Conservation (phyloP, 1,140 invertebrate genomes). For the Nymphalis io region DNA sequence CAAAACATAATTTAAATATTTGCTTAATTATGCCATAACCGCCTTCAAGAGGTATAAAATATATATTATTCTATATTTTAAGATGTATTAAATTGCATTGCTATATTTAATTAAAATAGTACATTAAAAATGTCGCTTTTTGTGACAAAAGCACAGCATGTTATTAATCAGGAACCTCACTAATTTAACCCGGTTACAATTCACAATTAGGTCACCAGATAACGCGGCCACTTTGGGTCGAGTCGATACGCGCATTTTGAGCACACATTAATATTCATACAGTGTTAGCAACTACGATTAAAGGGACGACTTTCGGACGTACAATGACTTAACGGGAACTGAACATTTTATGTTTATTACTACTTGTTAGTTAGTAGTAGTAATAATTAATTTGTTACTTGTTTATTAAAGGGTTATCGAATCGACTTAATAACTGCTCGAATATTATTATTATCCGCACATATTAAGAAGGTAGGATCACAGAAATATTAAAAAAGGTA, state of each 20-base stretch:
- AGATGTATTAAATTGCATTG: background rate
- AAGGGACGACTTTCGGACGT: constrained; percentile 27
- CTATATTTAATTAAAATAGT: background rate
- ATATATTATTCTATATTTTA: too few relatives aligned
- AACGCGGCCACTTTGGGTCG: constrained; percentile 28
- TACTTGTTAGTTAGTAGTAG: constrained; percentile 8
- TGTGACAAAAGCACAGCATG: background rate
- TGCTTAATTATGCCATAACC: too few relatives aligned
- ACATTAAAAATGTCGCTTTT: background rate
- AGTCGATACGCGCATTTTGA: constrained; percentile 34
- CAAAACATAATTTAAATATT: too few relatives aligned
- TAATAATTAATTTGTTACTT: constrained; percentile 3
- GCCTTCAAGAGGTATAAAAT: too few relatives aligned
- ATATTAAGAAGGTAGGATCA: too few relatives aligned
- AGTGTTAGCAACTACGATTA: constrained; percentile 28
- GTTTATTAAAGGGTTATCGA: background rate
- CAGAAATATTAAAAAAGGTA: too few relatives aligned
- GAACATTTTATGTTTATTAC: constrained; percentile 25
- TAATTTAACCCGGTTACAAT: constrained; percentile 30
- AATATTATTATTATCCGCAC: too few relatives aligned
- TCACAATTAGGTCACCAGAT: constrained; percentile 30
- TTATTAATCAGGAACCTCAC: constrained; percentile 10
- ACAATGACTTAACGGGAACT: constrained; percentile 22
- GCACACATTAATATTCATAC: constrained; percentile 39
- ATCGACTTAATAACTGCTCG: background rate